A percentile compares a stretch with the other conserved stretches of the same genome.
phyloP scores from a whole-genome alignment of 1,140 invertebrate species.

The Paraescarpia echinospica region DNA sequence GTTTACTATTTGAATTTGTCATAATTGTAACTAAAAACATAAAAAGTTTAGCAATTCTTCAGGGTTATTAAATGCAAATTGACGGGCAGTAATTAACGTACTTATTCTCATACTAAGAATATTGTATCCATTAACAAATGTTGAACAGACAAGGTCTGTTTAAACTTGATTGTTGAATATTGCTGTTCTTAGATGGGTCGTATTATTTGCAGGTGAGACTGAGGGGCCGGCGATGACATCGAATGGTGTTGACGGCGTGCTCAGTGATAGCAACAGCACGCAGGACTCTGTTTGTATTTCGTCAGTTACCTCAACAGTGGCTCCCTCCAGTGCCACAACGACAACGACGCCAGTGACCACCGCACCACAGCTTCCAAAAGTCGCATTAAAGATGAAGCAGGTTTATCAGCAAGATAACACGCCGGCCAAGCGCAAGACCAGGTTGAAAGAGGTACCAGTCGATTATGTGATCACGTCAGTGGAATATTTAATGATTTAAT shows the following conservation, averaged over 20 bases:
- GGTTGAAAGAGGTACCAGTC: constrained; percentile 59
- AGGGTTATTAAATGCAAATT: no score
- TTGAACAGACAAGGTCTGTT: no score
- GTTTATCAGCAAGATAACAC: constrained; percentile 59
- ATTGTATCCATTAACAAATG: no score
- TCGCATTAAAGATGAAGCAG: constrained; percentile 30
- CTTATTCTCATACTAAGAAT: no score
- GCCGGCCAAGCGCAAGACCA: constrained; percentile 59
- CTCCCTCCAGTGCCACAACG: constrained; percentile 28
- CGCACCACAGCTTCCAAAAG: constrained; percentile 7
- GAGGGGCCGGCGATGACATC: neutral
- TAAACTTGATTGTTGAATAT: no score
- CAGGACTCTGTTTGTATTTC: neutral
- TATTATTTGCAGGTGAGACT: neutral
- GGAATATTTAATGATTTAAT: neutral
- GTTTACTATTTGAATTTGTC: no score
- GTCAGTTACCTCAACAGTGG: neutral
- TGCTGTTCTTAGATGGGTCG: neutral
- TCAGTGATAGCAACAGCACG: neutral
- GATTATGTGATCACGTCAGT: neutral
- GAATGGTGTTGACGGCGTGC: neutral
- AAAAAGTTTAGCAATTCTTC: no score
- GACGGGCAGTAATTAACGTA: no score
- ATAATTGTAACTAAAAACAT: no score
- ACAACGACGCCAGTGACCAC: constrained; percentile 39